phyloP scores from a whole-genome alignment of 2,888 invertebrate genomes.

The Macrosoma leucophasiata region DNA sequence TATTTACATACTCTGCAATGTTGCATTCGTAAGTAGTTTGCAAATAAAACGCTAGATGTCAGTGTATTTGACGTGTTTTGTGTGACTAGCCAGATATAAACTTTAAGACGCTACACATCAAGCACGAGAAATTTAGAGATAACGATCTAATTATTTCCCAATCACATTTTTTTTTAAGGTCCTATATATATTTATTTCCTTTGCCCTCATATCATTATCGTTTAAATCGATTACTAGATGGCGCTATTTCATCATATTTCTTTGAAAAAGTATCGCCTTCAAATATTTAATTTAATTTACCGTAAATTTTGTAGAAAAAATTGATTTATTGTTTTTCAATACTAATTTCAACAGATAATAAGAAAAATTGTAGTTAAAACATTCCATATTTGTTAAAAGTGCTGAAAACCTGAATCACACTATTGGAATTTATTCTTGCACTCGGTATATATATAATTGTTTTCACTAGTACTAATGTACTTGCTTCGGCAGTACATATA shows the following conservation, averaged over 20 bases:
- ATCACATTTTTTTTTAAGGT: no score
- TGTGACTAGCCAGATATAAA: no score
- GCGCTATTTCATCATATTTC: not conserved
- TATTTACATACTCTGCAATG: no score
- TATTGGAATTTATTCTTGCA: not conserved
- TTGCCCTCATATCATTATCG: no score
- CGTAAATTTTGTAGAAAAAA: not conserved
- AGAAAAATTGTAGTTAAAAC: not conserved
- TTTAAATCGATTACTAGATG: not conserved
- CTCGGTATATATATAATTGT: not conserved
- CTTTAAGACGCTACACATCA: no score
- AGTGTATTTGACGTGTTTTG: no score
- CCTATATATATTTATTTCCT: no score
- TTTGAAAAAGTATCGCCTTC: not conserved
- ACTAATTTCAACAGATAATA: not conserved
- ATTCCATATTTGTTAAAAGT: not conserved
- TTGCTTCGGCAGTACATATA: slow-evolving; percentile 1
- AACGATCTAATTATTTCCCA: no score
- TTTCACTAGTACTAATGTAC: slow-evolving; percentile 1
- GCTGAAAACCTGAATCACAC: not conserved
- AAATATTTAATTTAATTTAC: not conserved
- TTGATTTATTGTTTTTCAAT: not conserved
- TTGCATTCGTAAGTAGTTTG: no score
- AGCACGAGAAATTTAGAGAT: no score
- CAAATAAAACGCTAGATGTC: no score